Evolutionary conservation across 2,797 vertebrate genomes (phyloP), one percentile per base, ranked within the genome.

Genomic region (Molossus alvarezi): DNA sequence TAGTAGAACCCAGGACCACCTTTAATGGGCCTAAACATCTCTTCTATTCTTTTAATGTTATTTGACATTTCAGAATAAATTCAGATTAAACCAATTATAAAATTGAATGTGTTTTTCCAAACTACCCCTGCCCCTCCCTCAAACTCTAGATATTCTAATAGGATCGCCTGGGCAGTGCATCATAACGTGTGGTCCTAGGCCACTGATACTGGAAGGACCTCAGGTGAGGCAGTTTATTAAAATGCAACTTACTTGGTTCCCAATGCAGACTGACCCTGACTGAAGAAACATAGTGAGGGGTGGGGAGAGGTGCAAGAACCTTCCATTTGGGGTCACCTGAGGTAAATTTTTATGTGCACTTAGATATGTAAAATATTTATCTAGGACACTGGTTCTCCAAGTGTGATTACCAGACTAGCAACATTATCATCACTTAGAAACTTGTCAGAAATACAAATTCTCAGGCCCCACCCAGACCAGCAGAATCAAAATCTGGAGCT

Each of bases 51-150:
- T 69, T 65, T 14, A 55, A 89, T 45, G 17, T 37, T 73, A 58
- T 83, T 67, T 83, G 15, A 83, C 53, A 71, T 86, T 71, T 90
- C 37, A 51, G 62, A 86, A 82, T 80, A 71, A 95, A 60, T 55
- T 82, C 6, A 73, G 77, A 84, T 81, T 83, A 91, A 93, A 89
- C 29, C 53, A 57, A 73, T 76, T 85, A 23, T 37, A 92, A 92
- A 64, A 29, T 82, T 58, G 76, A 62, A n/a, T 53, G 23, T 48
- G 6, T 48, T 90, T 96, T 76, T 29, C 20, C 9, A 82, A 91
- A 51, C 3, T 51, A 67, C 9, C 29, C 10, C 53, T 10, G 27
- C 1, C 75, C 33, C 1, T 93, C 25, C 60, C 37, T n/a, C 12
- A n/a, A 51, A 88, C 9, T 72, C 6, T 45, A 81, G 55, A 20